phyloP scores from a whole-genome alignment of 64 coral and sea anemone genomes.

The Pocillopora damicornis region DNA sequence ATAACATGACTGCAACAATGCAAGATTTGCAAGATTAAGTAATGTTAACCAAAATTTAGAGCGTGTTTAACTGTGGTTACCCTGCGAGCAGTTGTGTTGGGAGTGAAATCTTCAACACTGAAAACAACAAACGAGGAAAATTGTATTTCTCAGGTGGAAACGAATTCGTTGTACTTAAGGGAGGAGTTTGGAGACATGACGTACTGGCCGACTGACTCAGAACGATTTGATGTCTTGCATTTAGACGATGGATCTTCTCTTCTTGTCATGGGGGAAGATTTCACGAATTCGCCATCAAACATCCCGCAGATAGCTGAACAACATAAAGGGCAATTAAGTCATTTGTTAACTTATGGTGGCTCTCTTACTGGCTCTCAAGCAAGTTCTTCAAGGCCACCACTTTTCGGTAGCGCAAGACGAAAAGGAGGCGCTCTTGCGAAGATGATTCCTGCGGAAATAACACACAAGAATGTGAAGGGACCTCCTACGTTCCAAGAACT shows the following conservation, averaged over 20 bases:
- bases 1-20: constrained; percentile 19
- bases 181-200: constrained; percentile 35
- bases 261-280: constrained; percentile 57
- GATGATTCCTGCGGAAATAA: constrained; percentile 60
- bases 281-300: background rate
- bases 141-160: constrained; percentile 53
- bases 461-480: constrained; percentile 34
- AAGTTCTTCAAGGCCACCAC: background rate
- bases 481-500: background rate
- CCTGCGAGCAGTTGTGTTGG: too few relatives aligned
- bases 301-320: constrained; percentile 27
- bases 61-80: too few relatives aligned
- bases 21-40: too few relatives aligned
- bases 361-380: too few relatives aligned
- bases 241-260: constrained; percentile 29
- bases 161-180: constrained; percentile 30
- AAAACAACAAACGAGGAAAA: background rate
- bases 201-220: constrained; percentile 56
- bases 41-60: too few relatives aligned
- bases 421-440: constrained; percentile 53
- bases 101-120: too few relatives aligned
- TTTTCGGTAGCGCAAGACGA: constrained; percentile 54
- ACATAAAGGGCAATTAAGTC: constrained; percentile 11
- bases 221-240: constrained; percentile 37
- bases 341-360: background rate